Base-by-base conservation (phyloP, 2,113 vertebrate species). In the Gnathonemus echidnorhynchus region DNA sequence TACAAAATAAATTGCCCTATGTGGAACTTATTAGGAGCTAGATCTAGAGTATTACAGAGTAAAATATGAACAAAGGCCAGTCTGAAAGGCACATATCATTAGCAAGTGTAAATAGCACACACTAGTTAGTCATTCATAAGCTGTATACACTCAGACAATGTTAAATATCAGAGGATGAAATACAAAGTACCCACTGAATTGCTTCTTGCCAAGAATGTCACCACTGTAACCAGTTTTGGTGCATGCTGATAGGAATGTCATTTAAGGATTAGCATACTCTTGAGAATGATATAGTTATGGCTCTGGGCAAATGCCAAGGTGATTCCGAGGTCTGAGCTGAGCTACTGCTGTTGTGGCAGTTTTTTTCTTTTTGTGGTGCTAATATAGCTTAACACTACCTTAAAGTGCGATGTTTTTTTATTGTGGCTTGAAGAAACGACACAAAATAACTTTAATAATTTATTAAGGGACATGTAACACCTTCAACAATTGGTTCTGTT, bases 131-230 rank as follows among this genome's bases (percentile, higher is more conserved):
- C 83, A 85, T 85, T 85, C 45, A 46, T 45, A 46, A 42, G 39
- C 17, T 45, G 19, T 48, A 85, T 42, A 1, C 45, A 48, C 83
- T 85, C 45, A 21, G 45, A 46, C 83, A 85, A 46, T 85, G 83
- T 85, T 85, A 85, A 85, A 85, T 85, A 85, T 48, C 83, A 85
- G 42, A 85, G 83, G 74, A 80, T 42, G 13, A 39, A 42, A 45
- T 48, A 48, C 83, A 46, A 48, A 85, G 74, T 85, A 48, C 83
- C 15, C 21, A 85, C 42, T 8, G 45, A 48, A 48, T 48, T 80
- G 15, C 35, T 80, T 80, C 35, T 48, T 85, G 83, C 83, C 45
- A n/a, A 46, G 45, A 85, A 48, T 46, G 83, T 48, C 45, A 85
- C 19, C 42, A 85, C 21, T n/a, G 83, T 45, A 46, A 85, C 83